phyloP scores from a whole-genome alignment of 2,113 vertebrate genomes.

The Heterotis niloticus region DNA sequence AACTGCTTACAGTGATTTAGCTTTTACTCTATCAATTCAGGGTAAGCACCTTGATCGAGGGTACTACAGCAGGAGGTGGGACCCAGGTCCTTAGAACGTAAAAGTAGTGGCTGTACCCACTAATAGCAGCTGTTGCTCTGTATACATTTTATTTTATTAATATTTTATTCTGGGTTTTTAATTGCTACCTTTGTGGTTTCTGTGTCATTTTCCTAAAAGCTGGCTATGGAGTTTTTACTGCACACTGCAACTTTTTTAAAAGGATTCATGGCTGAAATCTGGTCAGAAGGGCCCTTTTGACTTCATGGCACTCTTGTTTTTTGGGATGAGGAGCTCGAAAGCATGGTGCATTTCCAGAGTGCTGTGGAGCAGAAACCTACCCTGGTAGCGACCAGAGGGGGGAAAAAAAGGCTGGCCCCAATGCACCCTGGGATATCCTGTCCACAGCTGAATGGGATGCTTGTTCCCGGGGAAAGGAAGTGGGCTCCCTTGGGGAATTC shows the following conservation, averaged over 20 bases:
- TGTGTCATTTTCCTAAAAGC: background rate
- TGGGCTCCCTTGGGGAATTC: conserved; percentile 72
- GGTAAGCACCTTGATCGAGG: too few relatives aligned
- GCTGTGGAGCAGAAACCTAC: conserved; percentile 43
- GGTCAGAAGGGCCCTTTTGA: background rate
- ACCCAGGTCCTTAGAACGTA: too few relatives aligned
- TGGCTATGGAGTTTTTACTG: too few relatives aligned
- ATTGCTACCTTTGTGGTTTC: background rate
- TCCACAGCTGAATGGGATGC: conserved; percentile 73
- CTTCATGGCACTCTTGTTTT: conserved; percentile 10
- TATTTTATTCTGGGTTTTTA: background rate
- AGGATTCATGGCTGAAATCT: background rate
- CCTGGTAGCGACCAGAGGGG: conserved; percentile 38
- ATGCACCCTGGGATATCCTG: conserved; percentile 71
- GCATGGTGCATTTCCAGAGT: conserved; percentile 29
- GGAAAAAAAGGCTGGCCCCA: conserved; percentile 32
- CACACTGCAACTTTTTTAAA: background rate
- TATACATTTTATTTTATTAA: too few relatives aligned
- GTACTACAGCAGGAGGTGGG: too few relatives aligned
- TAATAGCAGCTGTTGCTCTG: too few relatives aligned
- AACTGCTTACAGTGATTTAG: too few relatives aligned
- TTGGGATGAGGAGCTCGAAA: conserved; percentile 17
- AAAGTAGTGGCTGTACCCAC: too few relatives aligned
- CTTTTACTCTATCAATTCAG: too few relatives aligned
- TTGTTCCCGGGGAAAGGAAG: conserved; percentile 77